Evolutionary conservation across 2,113 vertebrate genomes (phyloP).

Genomic region (Hippopotamus amphibius): DNA sequence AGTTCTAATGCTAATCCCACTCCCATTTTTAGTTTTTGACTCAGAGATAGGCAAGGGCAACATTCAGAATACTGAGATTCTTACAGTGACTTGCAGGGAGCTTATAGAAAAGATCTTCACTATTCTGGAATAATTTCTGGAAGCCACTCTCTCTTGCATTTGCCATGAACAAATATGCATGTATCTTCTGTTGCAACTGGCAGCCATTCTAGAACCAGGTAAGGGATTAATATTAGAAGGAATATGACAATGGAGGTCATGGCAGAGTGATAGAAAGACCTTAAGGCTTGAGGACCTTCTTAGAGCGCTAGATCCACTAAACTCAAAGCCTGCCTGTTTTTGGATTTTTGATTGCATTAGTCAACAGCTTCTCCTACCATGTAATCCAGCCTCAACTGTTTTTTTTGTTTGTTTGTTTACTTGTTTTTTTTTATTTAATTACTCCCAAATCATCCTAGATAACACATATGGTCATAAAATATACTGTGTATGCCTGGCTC

Average conservation of each 20-base stretch:
- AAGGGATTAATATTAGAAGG: background rate
- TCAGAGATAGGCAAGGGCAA: background rate
- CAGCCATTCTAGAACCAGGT: background rate
- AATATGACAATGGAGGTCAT: background rate
- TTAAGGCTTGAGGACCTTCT: background rate
- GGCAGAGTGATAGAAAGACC: background rate
- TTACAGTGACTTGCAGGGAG: background rate
- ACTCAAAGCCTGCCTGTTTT: background rate
- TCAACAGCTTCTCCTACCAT: background rate
- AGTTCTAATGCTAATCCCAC: background rate
- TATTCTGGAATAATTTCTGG: background rate
- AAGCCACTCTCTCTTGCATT: background rate
- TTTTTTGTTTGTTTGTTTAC: background rate
- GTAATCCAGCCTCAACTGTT: background rate
- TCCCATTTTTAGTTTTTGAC: background rate
- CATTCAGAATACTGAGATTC: background rate
- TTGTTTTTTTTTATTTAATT: background rate
- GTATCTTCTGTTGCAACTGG: background rate
- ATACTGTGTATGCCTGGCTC: background rate
- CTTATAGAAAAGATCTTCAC: background rate
- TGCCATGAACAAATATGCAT: background rate
- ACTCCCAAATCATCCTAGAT: background rate
- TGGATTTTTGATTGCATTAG: background rate
- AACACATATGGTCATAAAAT: background rate
- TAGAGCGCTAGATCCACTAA: background rate